Base-by-base conservation (phyloP, 2,113 vertebrate genomes). In the Gavia stellata region DNA sequence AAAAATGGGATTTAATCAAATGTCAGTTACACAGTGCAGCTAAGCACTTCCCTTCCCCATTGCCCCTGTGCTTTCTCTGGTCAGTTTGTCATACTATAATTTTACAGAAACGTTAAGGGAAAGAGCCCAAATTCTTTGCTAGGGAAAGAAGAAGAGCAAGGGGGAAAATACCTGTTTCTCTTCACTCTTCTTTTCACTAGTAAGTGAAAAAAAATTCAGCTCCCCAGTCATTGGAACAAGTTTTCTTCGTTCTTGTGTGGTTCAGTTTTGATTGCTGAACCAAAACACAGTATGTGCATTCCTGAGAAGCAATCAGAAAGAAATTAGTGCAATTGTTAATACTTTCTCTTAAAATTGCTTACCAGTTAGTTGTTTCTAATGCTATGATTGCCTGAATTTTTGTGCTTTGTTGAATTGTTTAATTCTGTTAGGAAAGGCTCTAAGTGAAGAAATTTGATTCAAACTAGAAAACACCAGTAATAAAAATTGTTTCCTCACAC, bases 191-290 rank as follows among this genome's bases (percentile, higher is more conserved):
- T n/a, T n/a, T n/a, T n/a, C n/a, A n/a, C n/a, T 14, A 38, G 12
- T 10, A 67, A 80, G 10, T 6, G 17, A 63, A 68, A 77, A 70
- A 53, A 45, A 18, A 3, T 38, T 81, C 40, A 55, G 8, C 26
- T 67, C 26, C 8, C 10, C 20, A 9, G 14, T 31, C 2, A 0
- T 6, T 47, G 14, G 10, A 72, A 49, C 0, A 63, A 20, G 6
- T 7, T 17, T 25, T 52, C 31, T 81, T 75, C 81, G 12, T 26
- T 58, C 21, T 45, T 68, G 0, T 4, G 3, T 40, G 24, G 19
- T 62, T 94, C 34, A 42, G 13, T 82, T 91, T 90, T 88, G 38
- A 47, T 56, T 59, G 26, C 21, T 26, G 61, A 88, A 67, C 29
- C 14, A 78, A 81, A 71, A 61, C 40, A 75, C 24, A 24, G 9